Conservation (phyloP, 2,888 invertebrate genomes). For the Rhaphigaster nebulosa region DNA sequence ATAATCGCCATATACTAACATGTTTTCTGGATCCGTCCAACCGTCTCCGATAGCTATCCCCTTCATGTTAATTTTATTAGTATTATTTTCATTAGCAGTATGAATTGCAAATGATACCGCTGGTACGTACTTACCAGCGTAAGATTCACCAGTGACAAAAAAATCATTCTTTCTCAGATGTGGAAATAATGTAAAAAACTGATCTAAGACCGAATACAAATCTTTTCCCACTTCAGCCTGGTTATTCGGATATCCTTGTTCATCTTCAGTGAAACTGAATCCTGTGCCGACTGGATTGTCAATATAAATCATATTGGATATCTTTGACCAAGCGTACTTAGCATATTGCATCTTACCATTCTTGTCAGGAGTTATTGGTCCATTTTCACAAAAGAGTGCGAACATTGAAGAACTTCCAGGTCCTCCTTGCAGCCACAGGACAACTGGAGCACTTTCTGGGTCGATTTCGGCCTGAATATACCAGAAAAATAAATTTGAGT, state of each 20-base stretch:
- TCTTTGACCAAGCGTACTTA: conserved; percentile 83
- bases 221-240: conserved; percentile 86
- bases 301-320: no score
- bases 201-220: conserved; percentile 80
- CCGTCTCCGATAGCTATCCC: conserved; percentile 86
- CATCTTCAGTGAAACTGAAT: conserved; percentile 86
- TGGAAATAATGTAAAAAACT: conserved; percentile 87
- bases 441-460: conserved; percentile 74
- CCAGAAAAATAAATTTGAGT: conserved; percentile 72
- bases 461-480: conserved; percentile 70
- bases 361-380: conserved; percentile 74
- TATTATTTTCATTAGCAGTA: conserved; percentile 74
- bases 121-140: conserved; percentile 85
- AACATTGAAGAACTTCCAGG: conserved; percentile 85
- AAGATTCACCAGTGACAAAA: conserved; percentile 90
- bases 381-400: conserved; percentile 87
- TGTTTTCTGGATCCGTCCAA: conserved; percentile 82
- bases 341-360: conserved; percentile 72
- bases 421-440: conserved; percentile 89
- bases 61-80: conserved; percentile 78
- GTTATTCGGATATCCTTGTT: conserved; percentile 82
- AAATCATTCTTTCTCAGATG: conserved; percentile 82
- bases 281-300: conserved; percentile 92
- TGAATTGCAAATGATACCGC: conserved; percentile 82
- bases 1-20: conserved; percentile 83